A percentile compares a stretch with the other conserved stretches of the same genome.
These are phyloP conservation scores for Heterodera carotae DNA, from an alignment of 1,140 invertebrate species.

Conservation along the genomic window DNA sequence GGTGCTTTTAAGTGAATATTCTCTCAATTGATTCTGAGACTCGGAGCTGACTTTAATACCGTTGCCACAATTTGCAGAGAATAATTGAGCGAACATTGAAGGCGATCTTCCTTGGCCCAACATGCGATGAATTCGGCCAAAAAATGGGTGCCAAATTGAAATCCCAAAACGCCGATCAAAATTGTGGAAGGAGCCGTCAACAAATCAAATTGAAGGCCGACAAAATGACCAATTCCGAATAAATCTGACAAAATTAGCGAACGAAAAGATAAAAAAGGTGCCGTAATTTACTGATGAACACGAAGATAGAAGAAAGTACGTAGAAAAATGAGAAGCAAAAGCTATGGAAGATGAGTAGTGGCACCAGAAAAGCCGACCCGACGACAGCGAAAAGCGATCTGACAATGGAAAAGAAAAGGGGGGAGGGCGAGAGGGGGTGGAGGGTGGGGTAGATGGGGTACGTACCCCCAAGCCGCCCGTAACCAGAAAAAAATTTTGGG, in stretches of 20 bases:
- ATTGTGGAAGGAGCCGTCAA: constrained; percentile 32
- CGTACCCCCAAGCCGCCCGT: too few species aligned
- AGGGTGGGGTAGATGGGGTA: too few species aligned
- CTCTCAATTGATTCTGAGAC: too few species aligned
- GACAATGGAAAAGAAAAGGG: constrained; percentile 6
- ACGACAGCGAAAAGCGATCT: constrained; percentile 33
- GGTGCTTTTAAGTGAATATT: too few species aligned
- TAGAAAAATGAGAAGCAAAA: constrained; percentile 29
- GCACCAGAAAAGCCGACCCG: constrained; percentile 31
- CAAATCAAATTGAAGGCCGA: constrained; percentile 32
- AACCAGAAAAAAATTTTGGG: too few species aligned
- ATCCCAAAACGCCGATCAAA: constrained; percentile 16
- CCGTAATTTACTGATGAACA: constrained; percentile 8
- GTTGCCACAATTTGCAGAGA: constrained; percentile 27
- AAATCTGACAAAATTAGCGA: constrained; percentile 20
- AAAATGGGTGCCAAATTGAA: constrained; percentile 26
- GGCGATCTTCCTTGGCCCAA: constrained; percentile 38
- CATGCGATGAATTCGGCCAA: constrained; percentile 29
- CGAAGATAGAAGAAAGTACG: background rate
- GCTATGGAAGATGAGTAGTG: constrained; percentile 36
- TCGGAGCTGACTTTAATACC: constrained; percentile 10
- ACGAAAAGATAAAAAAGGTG: background rate
- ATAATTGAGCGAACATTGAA: constrained; percentile 31
- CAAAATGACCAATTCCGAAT: constrained; percentile 23
- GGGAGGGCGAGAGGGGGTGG: background rate